phyloP scores from a whole-genome alignment of 2,888 invertebrate genomes.

The Liodrosophila aerea region DNA sequence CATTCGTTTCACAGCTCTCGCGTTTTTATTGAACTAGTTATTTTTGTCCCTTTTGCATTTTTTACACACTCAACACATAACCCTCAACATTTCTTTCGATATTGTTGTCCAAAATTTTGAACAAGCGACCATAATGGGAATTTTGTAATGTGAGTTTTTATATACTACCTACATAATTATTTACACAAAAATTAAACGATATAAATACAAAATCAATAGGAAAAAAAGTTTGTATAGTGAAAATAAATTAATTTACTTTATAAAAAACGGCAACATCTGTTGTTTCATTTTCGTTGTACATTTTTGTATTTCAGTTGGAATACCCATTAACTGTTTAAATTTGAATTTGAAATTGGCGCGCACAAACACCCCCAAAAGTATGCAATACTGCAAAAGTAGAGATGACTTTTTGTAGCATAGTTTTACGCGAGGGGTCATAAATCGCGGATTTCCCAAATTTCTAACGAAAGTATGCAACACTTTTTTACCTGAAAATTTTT shows the following conservation, averaged over 20 bases:
- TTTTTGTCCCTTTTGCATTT: slow-evolving; percentile 45
- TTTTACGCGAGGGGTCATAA: too few relatives aligned
- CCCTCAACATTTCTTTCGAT: slow-evolving; percentile 51
- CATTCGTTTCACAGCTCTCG: slow-evolving; percentile 29
- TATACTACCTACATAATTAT: slow-evolving; percentile 42
- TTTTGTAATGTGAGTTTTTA: slow-evolving; percentile 58
- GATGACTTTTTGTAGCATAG: too few relatives aligned
- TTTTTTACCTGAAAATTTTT: too few relatives aligned
- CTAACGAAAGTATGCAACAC: too few relatives aligned
- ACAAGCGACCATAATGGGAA: slow-evolving; percentile 40
- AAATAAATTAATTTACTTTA: slow-evolving; percentile 75
- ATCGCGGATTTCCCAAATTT: too few relatives aligned
- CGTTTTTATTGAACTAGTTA: slow-evolving; percentile 31
- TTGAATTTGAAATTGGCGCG: too few relatives aligned
- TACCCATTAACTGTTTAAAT: too few relatives aligned
- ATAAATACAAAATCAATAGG: slow-evolving; percentile 41
- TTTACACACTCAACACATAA: slow-evolving; percentile 37
- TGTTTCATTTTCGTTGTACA: slow-evolving; percentile 28
- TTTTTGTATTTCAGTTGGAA: too few relatives aligned
- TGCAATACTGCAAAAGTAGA: too few relatives aligned
- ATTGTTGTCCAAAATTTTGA: slow-evolving; percentile 52
- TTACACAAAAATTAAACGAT: slow-evolving; percentile 47
- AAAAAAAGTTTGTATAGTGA: slow-evolving; percentile 57
- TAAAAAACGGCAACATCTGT: slow-evolving; percentile 56
- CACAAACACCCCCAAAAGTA: too few relatives aligned